Base-by-base conservation (phyloP, 2,113 vertebrate species). In the Corythornis cristatus region DNA sequence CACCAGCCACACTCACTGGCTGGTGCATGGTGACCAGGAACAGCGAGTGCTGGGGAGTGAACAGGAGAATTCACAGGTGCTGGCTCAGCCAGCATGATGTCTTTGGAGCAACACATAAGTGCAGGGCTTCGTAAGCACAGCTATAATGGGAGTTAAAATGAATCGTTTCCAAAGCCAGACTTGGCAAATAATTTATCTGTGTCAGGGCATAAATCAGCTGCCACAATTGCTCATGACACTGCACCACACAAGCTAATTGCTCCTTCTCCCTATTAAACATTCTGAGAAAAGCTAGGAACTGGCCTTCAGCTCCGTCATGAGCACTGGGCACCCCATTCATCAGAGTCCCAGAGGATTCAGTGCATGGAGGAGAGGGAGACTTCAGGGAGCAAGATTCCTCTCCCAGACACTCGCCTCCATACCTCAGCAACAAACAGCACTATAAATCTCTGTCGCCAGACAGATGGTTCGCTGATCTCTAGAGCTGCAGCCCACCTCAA, bases 181-280 rank as follows among this genome's bases (percentile, higher is more conserved):
- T 43, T 29, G 1, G 64, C 81, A 86, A 86, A 92, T 58, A 28
- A 89, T 74, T 80, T 33, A 23, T 25, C 78, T 11, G 56, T 54
- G 57, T 42, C 78, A 26, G 65, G 66, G 68, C 50, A 86, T 85
- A 92, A 85, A 93, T 91, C 83, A 93, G 82, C 42, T 35, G 81
- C 46, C 51, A 20, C 25, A 11, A 65, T 31, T 18, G 20, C 90
- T 86, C 62, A 19, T 31, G 16, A 29, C 31, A 4, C 45, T 8
- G 46, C 43, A 7, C 23, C 26, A 13, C 51, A 26, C 43, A 22
- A 53, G 85, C 35, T 57, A 86, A 86, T 81, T 82, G 65, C 77
- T 80, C 74, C 81, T 83, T 73, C 62, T 75, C 33, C 76, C 65
- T 26, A 73, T 93, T 85, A 83, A 87, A 68, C 48, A 64, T 29